Base-by-base conservation (phyloP, 92 coral and sea anemone species). In the Ricordea florida region DNA sequence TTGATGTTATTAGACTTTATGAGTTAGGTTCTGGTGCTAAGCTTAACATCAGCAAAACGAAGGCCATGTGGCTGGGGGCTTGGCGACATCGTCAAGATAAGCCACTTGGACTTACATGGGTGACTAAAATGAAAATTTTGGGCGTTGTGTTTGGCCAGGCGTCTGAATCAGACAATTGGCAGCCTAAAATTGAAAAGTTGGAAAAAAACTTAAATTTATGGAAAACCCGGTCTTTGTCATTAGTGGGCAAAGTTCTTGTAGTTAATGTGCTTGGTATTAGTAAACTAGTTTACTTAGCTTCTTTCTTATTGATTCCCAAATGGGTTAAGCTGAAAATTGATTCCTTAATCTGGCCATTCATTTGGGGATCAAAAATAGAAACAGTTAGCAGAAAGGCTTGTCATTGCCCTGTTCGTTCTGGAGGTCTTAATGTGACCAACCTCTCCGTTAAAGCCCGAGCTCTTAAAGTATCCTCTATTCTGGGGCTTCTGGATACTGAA, bases 61-160 rank as follows among this genome's bases (percentile, higher is more conserved):
- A 79, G 9, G 78, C 85, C 1, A 79, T 79, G 85, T 79, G 78
- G 78, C 38, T 79, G 5, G 78, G 78, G 0, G 28, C 63, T 0
- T 45, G 44, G 32, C 20, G 6, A 0, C 2, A 10, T 20, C 50
- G 50, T 31, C 6, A 42, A 0, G 72, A 65, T 6, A 15, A 44
- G 45, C 72, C 72, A 3, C 10, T 57, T 7, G 78, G 78, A 24
- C 50, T 79, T 13, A 69, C 27, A 0, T 69, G 78, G 85, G 71
- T 79, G 0, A 0, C 18, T 0, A 79, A 69, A 47, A 47, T 59
- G 37, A 79, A 79, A 17, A 46, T 69, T 1, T 11, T 69, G 0
- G 79, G 79, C 0, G 36, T 57, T 1, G 18, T 16, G 11, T 79
- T 67, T 33, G 70, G 85, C 3, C 9, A 15, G 10, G 0, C 26